These are phyloP conservation scores for Fragum whitleyi DNA, from an alignment of 2,888 invertebrate genomes.

Conservation along the genomic window DNA sequence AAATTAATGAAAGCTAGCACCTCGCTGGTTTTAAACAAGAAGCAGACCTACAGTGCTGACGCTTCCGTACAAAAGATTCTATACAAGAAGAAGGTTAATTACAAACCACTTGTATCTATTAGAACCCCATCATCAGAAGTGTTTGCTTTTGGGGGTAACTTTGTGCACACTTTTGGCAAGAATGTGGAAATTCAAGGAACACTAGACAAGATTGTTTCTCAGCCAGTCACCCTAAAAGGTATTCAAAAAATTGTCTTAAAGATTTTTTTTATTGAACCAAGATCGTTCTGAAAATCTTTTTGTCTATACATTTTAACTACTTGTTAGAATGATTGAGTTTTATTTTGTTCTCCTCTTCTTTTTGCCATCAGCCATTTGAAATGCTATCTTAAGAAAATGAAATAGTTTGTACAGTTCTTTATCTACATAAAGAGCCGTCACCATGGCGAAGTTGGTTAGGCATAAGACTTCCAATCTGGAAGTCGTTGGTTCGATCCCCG, in stretches of 20 bases:
- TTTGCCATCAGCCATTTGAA: too few species aligned
- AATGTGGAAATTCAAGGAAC: constrained; percentile 57
- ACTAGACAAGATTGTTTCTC: constrained; percentile 58
- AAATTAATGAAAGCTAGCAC: constrained; percentile 56
- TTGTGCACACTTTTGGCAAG: constrained; percentile 61
- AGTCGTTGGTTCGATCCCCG: too few species aligned
- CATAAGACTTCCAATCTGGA: too few species aligned
- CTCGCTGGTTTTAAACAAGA: constrained; percentile 26
- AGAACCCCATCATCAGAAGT: constrained; percentile 59
- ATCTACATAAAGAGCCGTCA: too few species aligned
- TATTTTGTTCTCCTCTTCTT: too few species aligned
- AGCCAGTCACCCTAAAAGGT: constrained; percentile 63
- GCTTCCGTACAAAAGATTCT: constrained; percentile 57
- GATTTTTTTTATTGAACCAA: too few species aligned
- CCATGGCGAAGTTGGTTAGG: too few species aligned
- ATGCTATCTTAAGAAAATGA: too few species aligned
- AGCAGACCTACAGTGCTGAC: constrained; percentile 59
- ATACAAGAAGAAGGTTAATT: constrained; percentile 60
- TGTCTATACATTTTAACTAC: too few species aligned
- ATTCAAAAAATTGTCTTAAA: background rate
- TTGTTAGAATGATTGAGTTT: too few species aligned
- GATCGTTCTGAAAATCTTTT: too few species aligned
- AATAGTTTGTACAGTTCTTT: too few species aligned
- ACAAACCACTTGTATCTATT: constrained; percentile 61
- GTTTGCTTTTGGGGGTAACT: constrained; percentile 61